Conservation (phyloP, 2,797 vertebrate species). For the Melanogrammus aeglefinus region DNA sequence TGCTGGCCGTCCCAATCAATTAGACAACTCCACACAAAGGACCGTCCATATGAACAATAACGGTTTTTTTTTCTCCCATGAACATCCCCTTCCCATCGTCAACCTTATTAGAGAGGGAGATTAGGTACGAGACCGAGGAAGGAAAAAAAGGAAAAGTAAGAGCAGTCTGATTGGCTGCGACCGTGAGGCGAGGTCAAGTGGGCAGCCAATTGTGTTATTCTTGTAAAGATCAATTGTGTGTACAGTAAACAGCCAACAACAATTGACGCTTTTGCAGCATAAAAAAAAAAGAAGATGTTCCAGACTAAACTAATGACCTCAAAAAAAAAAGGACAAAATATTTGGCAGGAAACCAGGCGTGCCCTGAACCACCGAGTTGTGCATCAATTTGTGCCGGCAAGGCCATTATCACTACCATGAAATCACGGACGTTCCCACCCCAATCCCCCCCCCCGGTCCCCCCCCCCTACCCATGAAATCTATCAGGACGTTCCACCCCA, state of each 20-base stretch:
- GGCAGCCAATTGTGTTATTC: conserved; percentile 53
- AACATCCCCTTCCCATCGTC: conserved; percentile 39
- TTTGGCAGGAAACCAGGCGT: conserved; percentile 25
- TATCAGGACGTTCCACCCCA: too few relatives aligned
- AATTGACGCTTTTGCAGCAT: conserved; percentile 41
- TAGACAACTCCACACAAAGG: conserved; percentile 59
- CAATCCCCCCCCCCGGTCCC: too few relatives aligned
- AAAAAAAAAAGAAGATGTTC: conserved; percentile 25
- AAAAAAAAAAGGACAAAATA: conserved; percentile 32
- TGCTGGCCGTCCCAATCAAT: conserved; percentile 67
- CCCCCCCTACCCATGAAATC: too few relatives aligned
- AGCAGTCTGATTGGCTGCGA: conserved; percentile 37
- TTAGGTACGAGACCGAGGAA: conserved; percentile 47
- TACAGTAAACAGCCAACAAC: conserved; percentile 57
- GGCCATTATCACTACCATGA: too few relatives aligned
- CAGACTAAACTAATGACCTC: conserved; percentile 48
- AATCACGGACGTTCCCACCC: too few relatives aligned
- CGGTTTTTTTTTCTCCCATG: conserved; percentile 44
- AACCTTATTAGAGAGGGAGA: conserved; percentile 57
- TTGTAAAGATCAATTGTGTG: conserved; percentile 44
- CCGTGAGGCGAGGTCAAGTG: conserved; percentile 56
- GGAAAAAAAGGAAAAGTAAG: conserved; percentile 21
- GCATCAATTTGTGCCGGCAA: not conserved
- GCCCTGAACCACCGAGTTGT: not conserved
- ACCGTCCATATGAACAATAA: conserved; percentile 53